Evolutionary conservation across 2,797 vertebrate species (phyloP).

Genomic region (Pachyuromys duprasi): DNA sequence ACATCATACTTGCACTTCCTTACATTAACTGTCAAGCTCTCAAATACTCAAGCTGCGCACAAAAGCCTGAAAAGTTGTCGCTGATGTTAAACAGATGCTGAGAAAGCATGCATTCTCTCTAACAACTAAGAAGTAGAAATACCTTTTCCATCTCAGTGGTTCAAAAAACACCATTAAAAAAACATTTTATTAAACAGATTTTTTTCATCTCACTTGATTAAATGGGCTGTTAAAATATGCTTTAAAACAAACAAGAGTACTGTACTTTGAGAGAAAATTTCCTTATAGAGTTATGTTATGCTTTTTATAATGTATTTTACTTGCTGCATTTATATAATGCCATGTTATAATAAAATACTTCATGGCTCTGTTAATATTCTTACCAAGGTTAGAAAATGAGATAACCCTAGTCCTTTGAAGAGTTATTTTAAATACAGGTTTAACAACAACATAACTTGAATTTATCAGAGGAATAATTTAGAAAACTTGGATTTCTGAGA

Average conservation of each 20-base stretch:
- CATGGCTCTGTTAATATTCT: constrained; percentile 20
- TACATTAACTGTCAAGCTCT: background rate
- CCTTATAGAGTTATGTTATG: background rate
- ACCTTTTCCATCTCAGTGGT: constrained; percentile 41
- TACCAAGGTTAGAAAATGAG: constrained; percentile 1
- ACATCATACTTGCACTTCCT: background rate
- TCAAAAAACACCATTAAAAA: constrained; percentile 47
- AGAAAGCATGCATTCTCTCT: constrained; percentile 28
- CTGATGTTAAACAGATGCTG: background rate
- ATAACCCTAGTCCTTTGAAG: background rate
- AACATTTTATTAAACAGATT: constrained; percentile 38
- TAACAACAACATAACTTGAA: background rate
- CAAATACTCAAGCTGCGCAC: constrained; percentile 5
- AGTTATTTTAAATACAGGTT: background rate
- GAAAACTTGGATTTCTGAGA: background rate
- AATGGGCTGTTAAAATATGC: constrained; percentile 23
- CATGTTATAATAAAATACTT: background rate
- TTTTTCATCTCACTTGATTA: constrained; percentile 49
- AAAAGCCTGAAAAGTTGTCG: constrained; percentile 51
- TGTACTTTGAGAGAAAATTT: background rate
- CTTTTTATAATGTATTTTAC: background rate
- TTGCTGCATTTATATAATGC: background rate
- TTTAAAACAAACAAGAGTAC: constrained; percentile 1
- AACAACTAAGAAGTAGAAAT: constrained; percentile 32
- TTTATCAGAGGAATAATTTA: background rate